Evolutionary conservation across 2,797 vertebrate species (phyloP).

Genomic region (Pantherophis vulpinus): DNA sequence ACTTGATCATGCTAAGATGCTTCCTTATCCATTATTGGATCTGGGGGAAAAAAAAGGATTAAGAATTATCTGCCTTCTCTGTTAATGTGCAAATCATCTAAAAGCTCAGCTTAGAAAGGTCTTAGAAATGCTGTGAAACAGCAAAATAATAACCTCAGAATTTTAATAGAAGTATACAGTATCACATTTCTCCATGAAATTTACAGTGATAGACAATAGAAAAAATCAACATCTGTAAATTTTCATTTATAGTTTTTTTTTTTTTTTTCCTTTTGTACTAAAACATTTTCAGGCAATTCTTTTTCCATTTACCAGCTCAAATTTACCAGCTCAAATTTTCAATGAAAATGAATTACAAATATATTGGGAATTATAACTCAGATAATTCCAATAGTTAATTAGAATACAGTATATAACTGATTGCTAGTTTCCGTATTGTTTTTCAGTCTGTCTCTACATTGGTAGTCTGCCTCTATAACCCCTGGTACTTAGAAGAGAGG

Average conservation of each 20-base stretch:
- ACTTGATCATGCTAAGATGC: constrained; percentile 89
- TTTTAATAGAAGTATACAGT: constrained; percentile 55
- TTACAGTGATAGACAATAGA: constrained; percentile 49
- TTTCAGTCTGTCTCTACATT: constrained; percentile 44
- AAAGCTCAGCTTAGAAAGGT: constrained; percentile 75
- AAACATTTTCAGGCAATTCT: constrained; percentile 59
- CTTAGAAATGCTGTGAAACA: constrained; percentile 63
- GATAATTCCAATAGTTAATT: constrained; percentile 33
- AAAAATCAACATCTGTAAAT: constrained; percentile 48
- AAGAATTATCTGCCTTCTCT: constrained; percentile 92
- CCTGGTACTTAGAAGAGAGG: constrained; percentile 47
- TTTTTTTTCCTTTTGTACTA: constrained; percentile 53
- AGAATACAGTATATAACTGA: constrained; percentile 21
- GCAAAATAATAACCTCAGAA: constrained; percentile 69
- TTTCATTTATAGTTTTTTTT: constrained; percentile 29
- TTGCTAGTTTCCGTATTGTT: constrained; percentile 53
- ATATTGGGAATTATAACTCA: constrained; percentile 40
- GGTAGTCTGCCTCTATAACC: not conserved
- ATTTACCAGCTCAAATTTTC: constrained; percentile 58
- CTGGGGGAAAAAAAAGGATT: constrained; percentile 87
- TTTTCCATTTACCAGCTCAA: constrained; percentile 41
- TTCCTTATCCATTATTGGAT: constrained; percentile 92
- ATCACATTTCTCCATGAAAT: constrained; percentile 44
- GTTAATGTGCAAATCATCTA: constrained; percentile 94
- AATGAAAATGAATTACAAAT: constrained; percentile 48